Evolutionary conservation across 2,888 invertebrate species (phyloP).

Genomic region (Mesodorylaimus sp.): DNA sequence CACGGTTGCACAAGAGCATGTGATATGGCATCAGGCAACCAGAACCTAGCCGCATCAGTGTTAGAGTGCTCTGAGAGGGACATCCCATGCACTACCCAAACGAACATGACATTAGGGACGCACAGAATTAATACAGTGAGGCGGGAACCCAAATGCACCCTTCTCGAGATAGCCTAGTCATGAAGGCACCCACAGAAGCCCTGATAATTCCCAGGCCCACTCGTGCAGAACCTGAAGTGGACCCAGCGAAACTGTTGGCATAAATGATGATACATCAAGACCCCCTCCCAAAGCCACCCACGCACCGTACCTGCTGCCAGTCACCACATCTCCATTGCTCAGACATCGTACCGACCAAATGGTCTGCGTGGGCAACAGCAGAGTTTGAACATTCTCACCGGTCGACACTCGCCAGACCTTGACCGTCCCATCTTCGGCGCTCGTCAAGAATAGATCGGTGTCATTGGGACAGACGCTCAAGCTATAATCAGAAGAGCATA

Average conservation of each 20-base stretch:
- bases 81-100: neutral
- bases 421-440: slow-evolving; percentile 71
- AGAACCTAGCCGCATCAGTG: neutral
- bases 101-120: too few species aligned
- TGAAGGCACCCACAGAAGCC: too few species aligned
- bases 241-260: too few species aligned
- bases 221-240: too few species aligned
- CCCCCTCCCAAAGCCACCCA: neutral
- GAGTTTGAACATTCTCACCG: slow-evolving; percentile 39
- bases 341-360: slow-evolving; percentile 69
- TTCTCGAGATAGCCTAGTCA: too few species aligned
- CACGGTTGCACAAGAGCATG: neutral
- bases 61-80: neutral
- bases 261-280: too few species aligned
- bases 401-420: slow-evolving; percentile 54
- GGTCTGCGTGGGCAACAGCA: slow-evolving; percentile 62
- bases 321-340: slow-evolving; percentile 68
- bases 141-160: too few species aligned
- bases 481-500: too few species aligned
- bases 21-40: neutral
- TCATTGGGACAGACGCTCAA: too few species aligned
- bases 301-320: slow-evolving; percentile 45
- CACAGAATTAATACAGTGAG: too few species aligned
- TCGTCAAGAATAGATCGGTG: slow-evolving; percentile 52
- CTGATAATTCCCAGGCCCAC: too few species aligned